Evolutionary conservation across 2,888 invertebrate species (phyloP).

Genomic region (Gymnosoma rotundatum): DNA sequence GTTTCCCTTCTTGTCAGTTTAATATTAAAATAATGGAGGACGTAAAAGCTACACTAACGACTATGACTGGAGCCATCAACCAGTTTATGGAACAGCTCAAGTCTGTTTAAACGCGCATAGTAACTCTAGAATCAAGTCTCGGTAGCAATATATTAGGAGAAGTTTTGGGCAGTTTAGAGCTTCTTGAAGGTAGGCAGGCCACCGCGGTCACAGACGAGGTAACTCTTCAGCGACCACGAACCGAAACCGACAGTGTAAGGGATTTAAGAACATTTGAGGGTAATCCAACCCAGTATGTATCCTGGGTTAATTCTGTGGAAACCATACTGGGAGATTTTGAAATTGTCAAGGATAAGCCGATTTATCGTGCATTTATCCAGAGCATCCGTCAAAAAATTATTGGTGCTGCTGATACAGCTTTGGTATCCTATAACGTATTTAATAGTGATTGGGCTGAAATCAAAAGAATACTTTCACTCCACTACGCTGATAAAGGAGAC

Average conservation of each 20-base stretch:
- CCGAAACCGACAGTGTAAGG: background rate
- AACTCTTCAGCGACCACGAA: slow-evolving; percentile 6
- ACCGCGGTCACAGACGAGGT: background rate
- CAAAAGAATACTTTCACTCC: slow-evolving; percentile 54
- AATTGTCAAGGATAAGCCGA: slow-evolving; percentile 46
- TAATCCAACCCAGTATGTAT: slow-evolving; percentile 10
- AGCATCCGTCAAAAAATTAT: slow-evolving; percentile 65
- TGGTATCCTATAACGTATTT: slow-evolving; percentile 60
- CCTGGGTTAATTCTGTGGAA: slow-evolving; percentile 15
- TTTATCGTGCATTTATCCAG: slow-evolving; percentile 64
- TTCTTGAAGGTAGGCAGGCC: background rate
- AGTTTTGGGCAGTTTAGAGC: background rate
- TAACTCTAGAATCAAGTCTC: background rate
- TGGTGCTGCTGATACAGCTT: slow-evolving; percentile 55
- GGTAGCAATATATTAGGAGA: background rate
- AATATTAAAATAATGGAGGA: background rate
- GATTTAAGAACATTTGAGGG: slow-evolving; percentile 19
- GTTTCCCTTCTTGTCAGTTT: background rate
- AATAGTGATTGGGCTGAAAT: slow-evolving; percentile 17
- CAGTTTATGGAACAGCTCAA: slow-evolving; percentile 4
- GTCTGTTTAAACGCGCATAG: background rate
- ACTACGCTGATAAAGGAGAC: slow-evolving; percentile 52
- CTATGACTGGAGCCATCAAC: background rate
- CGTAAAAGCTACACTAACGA: background rate
- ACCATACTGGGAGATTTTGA: slow-evolving; percentile 43